Conservation (phyloP, 2,888 invertebrate genomes). For the Charanyca ferruginea region DNA sequence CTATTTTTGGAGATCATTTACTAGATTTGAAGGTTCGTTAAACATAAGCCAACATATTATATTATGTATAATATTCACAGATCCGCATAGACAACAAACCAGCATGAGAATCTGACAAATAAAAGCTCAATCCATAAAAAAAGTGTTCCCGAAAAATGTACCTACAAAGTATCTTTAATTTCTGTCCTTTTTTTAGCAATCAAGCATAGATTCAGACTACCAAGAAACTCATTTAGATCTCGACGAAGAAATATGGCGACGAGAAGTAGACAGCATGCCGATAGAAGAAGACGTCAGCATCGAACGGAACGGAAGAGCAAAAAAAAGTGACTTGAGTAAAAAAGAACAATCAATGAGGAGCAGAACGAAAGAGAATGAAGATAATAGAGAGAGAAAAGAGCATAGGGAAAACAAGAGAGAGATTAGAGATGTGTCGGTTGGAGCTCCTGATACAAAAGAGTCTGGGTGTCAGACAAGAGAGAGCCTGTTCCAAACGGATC, state of each 20-base stretch:
- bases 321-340: slow-evolving; percentile 81
- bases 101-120: no score
- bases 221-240: slow-evolving; percentile 84
- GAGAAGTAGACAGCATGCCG: slow-evolving; percentile 77
- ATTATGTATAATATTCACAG: no score
- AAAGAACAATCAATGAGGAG: slow-evolving; percentile 83
- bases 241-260: slow-evolving; percentile 83
- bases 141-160: no score
- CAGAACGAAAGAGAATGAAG: slow-evolving; percentile 74
- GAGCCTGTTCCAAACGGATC: slow-evolving; percentile 92
- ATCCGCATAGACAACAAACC: no score
- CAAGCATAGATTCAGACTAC: slow-evolving; percentile 86
- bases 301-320: slow-evolving; percentile 81
- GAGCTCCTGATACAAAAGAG: slow-evolving; percentile 87
- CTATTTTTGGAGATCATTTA: no score
- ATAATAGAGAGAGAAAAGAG: slow-evolving; percentile 72
- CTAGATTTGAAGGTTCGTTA: no score
- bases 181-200: slow-evolving; percentile 75
- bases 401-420: slow-evolving; percentile 60
- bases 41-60: no score
- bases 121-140: no score
- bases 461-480: slow-evolving; percentile 95
- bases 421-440: slow-evolving; percentile 85
- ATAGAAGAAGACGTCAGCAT: slow-evolving; percentile 78
- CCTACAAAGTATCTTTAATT: no score